phyloP scores from a whole-genome alignment of 2,888 invertebrate genomes.

The Cheilosia scutellata region DNA sequence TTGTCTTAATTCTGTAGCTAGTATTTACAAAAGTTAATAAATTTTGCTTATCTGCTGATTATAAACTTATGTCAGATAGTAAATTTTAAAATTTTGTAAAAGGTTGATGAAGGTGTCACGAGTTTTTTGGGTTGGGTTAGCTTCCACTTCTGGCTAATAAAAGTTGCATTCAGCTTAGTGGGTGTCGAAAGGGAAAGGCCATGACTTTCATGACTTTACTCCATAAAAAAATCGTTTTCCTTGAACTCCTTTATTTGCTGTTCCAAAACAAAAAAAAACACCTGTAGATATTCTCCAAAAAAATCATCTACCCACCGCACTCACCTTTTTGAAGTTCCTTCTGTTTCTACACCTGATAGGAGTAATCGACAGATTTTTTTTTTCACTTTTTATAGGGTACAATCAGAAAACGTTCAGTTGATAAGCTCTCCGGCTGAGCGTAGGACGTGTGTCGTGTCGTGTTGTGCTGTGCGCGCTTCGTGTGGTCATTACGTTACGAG shows the following conservation, averaged over 20 bases:
- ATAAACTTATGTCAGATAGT: not conserved
- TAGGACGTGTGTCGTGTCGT: constrained; percentile 58
- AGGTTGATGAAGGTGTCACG: not conserved
- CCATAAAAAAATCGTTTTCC: not conserved
- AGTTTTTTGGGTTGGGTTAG: no score
- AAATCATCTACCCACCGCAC: constrained; percentile 13
- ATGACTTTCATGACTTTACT: not conserved
- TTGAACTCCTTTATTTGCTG: not conserved
- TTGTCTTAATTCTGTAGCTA: not conserved
- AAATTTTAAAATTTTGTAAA: not conserved
- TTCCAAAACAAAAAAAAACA: not conserved
- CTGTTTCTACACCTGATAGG: constrained; percentile 58
- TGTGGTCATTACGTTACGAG: constrained; percentile 11
- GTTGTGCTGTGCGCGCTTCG: constrained; percentile 41
- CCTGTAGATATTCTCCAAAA: not conserved
- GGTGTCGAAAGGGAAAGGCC: no score
- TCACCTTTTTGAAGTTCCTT: not conserved
- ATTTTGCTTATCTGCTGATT: constrained; percentile 25
- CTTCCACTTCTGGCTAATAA: no score
- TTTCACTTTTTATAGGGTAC: constrained; percentile 56
- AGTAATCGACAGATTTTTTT: constrained; percentile 62
- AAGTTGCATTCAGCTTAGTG: not conserved
- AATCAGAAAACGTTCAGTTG: constrained; percentile 69
- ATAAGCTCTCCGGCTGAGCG: constrained; percentile 66
- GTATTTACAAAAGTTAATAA: constrained; percentile 30